Evolutionary conservation across 2,888 invertebrate genomes (phyloP), one percentile per base, ranked within the genome.

Genomic region (Deladenus siricidicola): DNA sequence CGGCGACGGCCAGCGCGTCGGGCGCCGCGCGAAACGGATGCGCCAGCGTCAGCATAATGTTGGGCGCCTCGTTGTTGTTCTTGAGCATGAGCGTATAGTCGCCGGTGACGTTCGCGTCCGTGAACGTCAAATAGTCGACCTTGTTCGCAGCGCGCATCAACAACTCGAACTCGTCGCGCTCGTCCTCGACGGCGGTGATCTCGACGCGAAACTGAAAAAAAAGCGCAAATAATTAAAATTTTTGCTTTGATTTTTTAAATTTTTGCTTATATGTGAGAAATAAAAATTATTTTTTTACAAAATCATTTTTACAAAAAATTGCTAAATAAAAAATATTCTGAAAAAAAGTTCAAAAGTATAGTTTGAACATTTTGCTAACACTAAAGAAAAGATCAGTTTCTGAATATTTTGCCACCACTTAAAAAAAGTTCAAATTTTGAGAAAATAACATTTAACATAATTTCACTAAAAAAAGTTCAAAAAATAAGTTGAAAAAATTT

Each of bases 121-220:
- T 21, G 26, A 43, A 44, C 42, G 21, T n/a, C 43, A 39, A 44
- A 43, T 19, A 17, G 14, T 21, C 28, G n/a, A 14, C 24, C 14
- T 44, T 44, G 19, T 55, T 55, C 17, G n/a, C 28, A 10, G 10
- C 24, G 10, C 44, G 14, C n/a, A 54, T 45, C 17, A 10, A 26
- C 24, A 57, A n/a, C 24, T 8, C 26, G 10, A 57, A 29, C 26
- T 57, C 50, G 39, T 57, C 54, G 19, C 34, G 49, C 42, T 57
- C 57, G 10, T 57, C 57, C 4, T 57, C 57, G 3, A 57, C 29
- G 39, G 51, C 4, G 29, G 56, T 57, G 56, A 57, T 57, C 34
- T 57, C 57, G 14, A 57, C 30, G n/a, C 10, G 19, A 45, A 57
- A 57, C 57, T 57, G n/a, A 57, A 57, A 57, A 34, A 34, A 34